Evolutionary conservation across 2,888 invertebrate species (phyloP), one percentile per base, ranked within the genome.

Genomic region (Chrysolina oricalcia): DNA sequence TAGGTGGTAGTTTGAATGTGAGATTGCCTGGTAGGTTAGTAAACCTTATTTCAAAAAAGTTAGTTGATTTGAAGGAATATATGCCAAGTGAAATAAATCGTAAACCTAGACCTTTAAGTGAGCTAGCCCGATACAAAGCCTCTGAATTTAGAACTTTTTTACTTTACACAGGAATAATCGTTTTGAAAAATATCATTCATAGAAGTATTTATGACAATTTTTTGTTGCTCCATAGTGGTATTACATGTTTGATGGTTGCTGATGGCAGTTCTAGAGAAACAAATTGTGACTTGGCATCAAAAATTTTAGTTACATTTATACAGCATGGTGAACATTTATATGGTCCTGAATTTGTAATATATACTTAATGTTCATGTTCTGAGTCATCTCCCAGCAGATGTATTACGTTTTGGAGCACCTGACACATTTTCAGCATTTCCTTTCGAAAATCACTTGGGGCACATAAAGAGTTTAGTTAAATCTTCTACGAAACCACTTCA

Each of bases 1-100:
- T 71, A 63, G 2, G 40, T 15, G 64, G 64, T 50, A 50, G 6
- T 50, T 50, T 50, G 19, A 19, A n/a, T 50, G 50, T 50, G 50
- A n/a, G 50, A 19, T 50, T 50, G 19, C 50, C 17, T 50, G 8
- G 19, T 50, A n/a, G 19, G 19, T 50, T 19, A 19, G 19, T 19
- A 50, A 19, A 19, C 19, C 50, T 19, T 2, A 50, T 19, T 50
- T 50, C 50, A 50, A 9, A 50, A 50, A n/a, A 19, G 19, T 19
- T 50, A 50, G 6, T 19, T n/a, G 17, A 10, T 19, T 50, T 50
- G 50, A 50, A 19, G 50, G 19, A 50, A 19, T 50, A 50, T 50
- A 50, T 50, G 19, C 50, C 50, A 19, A 19, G n/a, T n/a, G 50
- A 50, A 50, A 19, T 50, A 19, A 19, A 50, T 50, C n/a, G 50